A percentile compares a stretch with the other conserved stretches of the same genome.
Evolutionary conservation across 1,140 invertebrate species (phyloP).

Genomic region (Linepithema humile): DNA sequence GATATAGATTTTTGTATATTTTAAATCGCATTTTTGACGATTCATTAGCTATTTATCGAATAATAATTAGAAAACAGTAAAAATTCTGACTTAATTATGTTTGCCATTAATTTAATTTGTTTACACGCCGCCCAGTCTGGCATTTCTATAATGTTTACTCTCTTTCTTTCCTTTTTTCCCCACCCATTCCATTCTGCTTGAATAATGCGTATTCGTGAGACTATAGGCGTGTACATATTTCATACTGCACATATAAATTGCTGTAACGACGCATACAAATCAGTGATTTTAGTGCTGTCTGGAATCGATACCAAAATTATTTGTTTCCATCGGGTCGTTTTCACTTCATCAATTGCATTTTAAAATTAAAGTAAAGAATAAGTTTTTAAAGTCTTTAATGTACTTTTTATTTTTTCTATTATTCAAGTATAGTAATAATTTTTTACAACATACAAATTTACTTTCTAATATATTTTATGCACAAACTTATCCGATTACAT

Average conservation of each 20-base stretch:
- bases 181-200: slow-evolving; percentile 59
- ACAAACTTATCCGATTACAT: too few species aligned
- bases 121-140: slow-evolving; percentile 56
- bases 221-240: slow-evolving; percentile 29
- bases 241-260: not conserved
- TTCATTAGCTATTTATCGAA: too few species aligned
- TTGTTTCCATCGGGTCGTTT: not conserved
- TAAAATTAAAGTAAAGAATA: not conserved
- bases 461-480: too few species aligned
- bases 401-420: too few species aligned
- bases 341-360: not conserved
- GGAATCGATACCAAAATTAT: not conserved
- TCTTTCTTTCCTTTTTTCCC: too few species aligned
- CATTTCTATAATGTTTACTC: slow-evolving; percentile 60
- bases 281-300: not conserved
- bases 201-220: slow-evolving; percentile 37
- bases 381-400: not conserved
- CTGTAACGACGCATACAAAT: not conserved
- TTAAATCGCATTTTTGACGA: not conserved
- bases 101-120: too few species aligned
- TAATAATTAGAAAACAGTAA: too few species aligned
- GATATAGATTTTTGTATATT: too few species aligned
- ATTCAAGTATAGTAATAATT: too few species aligned
- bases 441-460: too few species aligned
- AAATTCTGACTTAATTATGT: too few species aligned